These are phyloP conservation scores for Holocentrus rufus DNA, from an alignment of 2,797 vertebrate genomes.

Conservation along the genomic window DNA sequence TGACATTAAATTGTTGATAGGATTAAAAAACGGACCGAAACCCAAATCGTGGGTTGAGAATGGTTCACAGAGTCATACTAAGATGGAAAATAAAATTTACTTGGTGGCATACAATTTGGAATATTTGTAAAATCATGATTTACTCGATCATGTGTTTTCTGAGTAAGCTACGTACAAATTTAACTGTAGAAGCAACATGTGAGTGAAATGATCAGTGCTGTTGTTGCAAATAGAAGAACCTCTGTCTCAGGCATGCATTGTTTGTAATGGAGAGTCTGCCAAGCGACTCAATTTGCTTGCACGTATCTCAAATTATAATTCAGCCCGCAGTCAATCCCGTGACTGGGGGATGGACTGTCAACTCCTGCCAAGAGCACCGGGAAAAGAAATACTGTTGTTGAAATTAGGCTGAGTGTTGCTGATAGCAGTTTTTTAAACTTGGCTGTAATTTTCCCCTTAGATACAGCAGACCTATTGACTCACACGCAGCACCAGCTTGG, in stretches of 20 bases:
- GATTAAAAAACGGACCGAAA: no score
- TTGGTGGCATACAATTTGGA: not conserved
- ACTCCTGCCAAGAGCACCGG: constrained; percentile 47
- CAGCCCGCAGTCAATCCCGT: constrained; percentile 52
- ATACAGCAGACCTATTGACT: constrained; percentile 39
- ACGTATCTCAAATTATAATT: constrained; percentile 62
- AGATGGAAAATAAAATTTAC: not conserved
- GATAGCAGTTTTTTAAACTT: constrained; percentile 20
- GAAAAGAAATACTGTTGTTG: constrained; percentile 52
- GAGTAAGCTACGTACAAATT: not conserved
- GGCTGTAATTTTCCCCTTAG: constrained; percentile 38
- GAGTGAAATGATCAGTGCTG: not conserved
- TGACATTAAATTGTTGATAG: no score
- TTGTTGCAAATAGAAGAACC: constrained; percentile 50
- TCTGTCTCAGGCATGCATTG: constrained; percentile 45
- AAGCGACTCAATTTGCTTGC: constrained; percentile 67
- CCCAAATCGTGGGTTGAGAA: constrained; percentile 1
- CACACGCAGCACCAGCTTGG: constrained; percentile 16
- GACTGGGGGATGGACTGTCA: constrained; percentile 51
- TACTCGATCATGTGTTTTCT: not conserved
- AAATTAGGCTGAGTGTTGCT: constrained; percentile 43
- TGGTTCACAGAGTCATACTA: not conserved
- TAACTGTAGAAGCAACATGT: constrained; percentile 14
- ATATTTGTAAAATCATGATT: not conserved
- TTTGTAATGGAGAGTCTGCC: constrained; percentile 51